phyloP scores from a whole-genome alignment of 1,140 invertebrate species.

The Ceratosolen fusciceps region DNA sequence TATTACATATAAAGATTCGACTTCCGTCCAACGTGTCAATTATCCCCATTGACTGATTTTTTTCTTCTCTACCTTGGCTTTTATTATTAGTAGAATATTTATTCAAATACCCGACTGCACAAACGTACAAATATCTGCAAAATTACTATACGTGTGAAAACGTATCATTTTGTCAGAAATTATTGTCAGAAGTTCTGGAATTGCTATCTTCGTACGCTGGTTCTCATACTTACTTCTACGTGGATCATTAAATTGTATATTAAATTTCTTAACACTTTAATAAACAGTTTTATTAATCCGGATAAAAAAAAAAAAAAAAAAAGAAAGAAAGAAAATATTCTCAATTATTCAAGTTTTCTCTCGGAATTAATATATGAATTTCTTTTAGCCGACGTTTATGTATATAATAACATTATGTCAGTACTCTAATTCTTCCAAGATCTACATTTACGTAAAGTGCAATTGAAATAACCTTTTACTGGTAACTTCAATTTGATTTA shows the following conservation, averaged over 20 bases:
- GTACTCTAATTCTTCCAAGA: not conserved
- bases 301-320: too few relatives aligned
- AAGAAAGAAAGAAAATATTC: not conserved
- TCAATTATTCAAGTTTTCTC: not conserved
- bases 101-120: too few relatives aligned
- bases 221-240: too few relatives aligned
- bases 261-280: slow-evolving; percentile 2
- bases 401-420: not conserved
- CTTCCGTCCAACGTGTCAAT: too few relatives aligned
- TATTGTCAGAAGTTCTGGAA: too few relatives aligned
- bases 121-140: too few relatives aligned
- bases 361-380: not conserved
- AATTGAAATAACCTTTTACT: not conserved
- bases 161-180: slow-evolving; percentile 9
- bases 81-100: too few relatives aligned
- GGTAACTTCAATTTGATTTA: not conserved
- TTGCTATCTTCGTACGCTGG: slow-evolving; percentile 5
- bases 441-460: not conserved
- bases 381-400: not conserved
- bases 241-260: too few relatives aligned
- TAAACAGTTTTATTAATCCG: not conserved
- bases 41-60: too few relatives aligned
- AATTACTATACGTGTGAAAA: not conserved
- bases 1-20: too few relatives aligned
- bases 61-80: too few relatives aligned